Conservation (phyloP, 2,113 vertebrate species). For the Rynchops niger region DNA sequence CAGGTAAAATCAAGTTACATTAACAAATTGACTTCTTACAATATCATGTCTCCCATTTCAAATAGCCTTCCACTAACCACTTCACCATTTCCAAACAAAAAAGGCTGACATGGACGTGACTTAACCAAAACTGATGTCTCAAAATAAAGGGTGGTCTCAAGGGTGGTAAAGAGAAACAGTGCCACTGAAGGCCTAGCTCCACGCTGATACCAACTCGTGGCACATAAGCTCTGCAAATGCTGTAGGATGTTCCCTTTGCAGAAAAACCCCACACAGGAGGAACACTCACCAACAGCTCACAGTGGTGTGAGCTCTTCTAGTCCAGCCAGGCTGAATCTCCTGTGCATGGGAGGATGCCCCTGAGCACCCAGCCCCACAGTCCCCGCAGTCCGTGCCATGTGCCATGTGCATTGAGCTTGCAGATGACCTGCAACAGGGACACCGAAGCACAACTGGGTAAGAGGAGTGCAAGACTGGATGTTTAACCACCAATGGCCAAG, state of each 20-base stretch:
- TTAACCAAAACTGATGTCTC: neutral
- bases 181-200: neutral
- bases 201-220: neutral
- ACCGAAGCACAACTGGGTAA: neutral
- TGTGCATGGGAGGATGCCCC: neutral
- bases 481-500: neutral
- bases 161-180: neutral
- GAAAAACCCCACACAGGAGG: neutral
- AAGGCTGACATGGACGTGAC: neutral
- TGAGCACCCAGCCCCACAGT: neutral
- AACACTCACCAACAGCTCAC: neutral
- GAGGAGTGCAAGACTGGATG: neutral
- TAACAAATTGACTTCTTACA: neutral
- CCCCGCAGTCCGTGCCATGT: fast-evolving
- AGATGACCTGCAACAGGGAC: neutral
- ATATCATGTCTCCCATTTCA: neutral
- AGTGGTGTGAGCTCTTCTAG: neutral
- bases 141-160: neutral
- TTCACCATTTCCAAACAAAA: neutral
- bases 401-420: neutral
- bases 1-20: neutral
- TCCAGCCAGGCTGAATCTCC: neutral
- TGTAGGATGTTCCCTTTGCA: neutral
- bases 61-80: neutral
- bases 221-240: neutral